Evolutionary conservation across 2,113 vertebrate genomes (phyloP), one percentile per base, ranked within the genome.

Genomic region (Podiceps cristatus): DNA sequence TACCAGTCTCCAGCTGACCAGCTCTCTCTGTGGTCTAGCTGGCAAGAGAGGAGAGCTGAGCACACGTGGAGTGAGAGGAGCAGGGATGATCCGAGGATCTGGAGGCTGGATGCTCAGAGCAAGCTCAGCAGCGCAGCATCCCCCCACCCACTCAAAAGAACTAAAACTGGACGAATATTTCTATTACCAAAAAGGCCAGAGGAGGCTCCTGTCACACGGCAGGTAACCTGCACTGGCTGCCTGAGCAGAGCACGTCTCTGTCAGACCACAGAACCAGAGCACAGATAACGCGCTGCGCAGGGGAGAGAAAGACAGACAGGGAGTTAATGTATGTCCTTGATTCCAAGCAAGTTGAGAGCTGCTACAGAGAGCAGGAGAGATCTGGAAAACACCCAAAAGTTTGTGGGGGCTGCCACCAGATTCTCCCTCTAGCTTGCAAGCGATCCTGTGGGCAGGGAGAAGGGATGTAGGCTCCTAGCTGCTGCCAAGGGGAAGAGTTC

Each of bases 351-450:
- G 66, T 40, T 42, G 35, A 67, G 82, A 96, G 69, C 76, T 86
- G 75, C 69, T 87, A 42, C 24, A 69, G 60, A 82, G 69, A 95
- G 82, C 58, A 68, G 93, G 76, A 90, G 81, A 94, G 69, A 93
- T 37, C 81, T 91, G 93, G 92, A 92, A 81, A 91, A 45, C 50
- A 71, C 79, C 31, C 93, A 93, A 53, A 68, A 18, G 4, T 94
- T 86, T 92, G 91, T 76, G 78, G 77, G 77, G 71, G 91, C 91
- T 97, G 91, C 74, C 91, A 90, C 67, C 50, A 96, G 56, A 24
- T 90, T 66, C 64, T 77, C 37, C 42, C 66, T 75, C 55, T 18
- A 55, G 56, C 79, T 67, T 63, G 20, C 75, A 53, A 87, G n/a
- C 53, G 62, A 1, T 59, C 33, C 49, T 59, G 58, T 33, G 66